Evolutionary conservation across 2,113 vertebrate species (phyloP), one percentile per base, ranked within the genome.

Genomic region (Varanus salvator): DNA sequence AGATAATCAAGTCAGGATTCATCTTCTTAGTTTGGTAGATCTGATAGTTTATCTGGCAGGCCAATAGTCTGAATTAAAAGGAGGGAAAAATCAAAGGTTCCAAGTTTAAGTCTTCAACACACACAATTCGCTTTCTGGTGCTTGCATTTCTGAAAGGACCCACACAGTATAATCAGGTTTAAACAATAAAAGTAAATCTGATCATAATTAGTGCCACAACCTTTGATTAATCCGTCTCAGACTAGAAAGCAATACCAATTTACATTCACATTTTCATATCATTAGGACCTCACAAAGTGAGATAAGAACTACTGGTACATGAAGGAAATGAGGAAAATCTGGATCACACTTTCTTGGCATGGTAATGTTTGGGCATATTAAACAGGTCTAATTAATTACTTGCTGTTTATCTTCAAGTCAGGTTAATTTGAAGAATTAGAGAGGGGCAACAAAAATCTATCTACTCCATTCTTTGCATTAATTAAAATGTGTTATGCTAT

Each of bases 201-300:
- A 57, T 52, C 64, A 90, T 81, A 57, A 74, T 87, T 87, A 90
- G 25, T 72, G 78, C 34, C 82, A 54, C 29, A 89, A 75, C 60
- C 74, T 78, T 77, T 9, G n/a, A 88, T 19, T 87, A 85, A 86
- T 66, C 54, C 8, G 78, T 66, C 27, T 84, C 78, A 80, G 17
- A 5, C 38, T 44, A 17, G 38, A 2, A 89, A 85, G 80, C 1
- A 29, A 9, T 91, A 44, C 54, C 17, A 89, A 50, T 87, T 91
- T 86, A 64, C 14, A 11, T 44, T 80, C 75, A 86, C 50, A 66
- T 85, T 66, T 85, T 29, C 64, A n/a, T 23, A 38, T 17, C 69
- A 60, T 31, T 72, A 64, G 29, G 48, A 48, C 11, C 1, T 12
- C 12, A 31, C 38, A 85, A 85, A 0, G 3, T 0, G 0, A 91